These are phyloP conservation scores for Thoracochromis brauschi DNA, from an alignment of 2,113 vertebrate genomes.

Conservation along the genomic window DNA sequence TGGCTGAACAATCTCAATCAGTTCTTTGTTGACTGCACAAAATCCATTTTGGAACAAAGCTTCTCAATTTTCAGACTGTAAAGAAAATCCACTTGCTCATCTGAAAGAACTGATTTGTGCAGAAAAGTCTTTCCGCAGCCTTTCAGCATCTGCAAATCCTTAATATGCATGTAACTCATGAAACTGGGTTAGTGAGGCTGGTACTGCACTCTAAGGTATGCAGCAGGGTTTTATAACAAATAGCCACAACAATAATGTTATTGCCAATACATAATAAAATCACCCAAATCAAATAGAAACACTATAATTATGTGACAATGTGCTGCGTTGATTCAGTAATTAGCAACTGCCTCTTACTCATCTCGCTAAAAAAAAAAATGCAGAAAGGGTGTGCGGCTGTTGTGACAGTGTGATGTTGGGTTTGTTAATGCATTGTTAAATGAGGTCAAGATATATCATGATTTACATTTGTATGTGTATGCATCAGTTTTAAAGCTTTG, in stretches of 20 bases:
- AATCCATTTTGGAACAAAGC: constrained; percentile 26
- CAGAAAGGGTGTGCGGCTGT: not conserved
- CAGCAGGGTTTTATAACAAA: not conserved
- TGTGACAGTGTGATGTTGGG: not conserved
- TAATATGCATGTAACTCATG: not conserved
- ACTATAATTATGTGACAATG: not conserved
- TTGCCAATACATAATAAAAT: not conserved
- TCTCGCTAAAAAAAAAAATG: not conserved
- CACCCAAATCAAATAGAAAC: not conserved
- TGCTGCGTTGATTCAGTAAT: not conserved
- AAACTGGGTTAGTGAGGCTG: not conserved
- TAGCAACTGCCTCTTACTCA: not conserved
- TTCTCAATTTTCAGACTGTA: constrained; percentile 5
- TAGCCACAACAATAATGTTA: not conserved
- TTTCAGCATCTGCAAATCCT: not conserved
- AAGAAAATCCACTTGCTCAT: constrained; percentile 8
- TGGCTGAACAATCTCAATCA: constrained; percentile 18
- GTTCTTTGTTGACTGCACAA: constrained; percentile 13
- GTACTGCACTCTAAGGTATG: not conserved
- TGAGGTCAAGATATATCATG: not conserved
- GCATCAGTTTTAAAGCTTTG: not conserved
- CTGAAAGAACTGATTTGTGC: not conserved
- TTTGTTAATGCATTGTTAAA: not conserved
- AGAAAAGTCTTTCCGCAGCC: not conserved
- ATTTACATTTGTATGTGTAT: not conserved